Evolutionary conservation across 2,797 vertebrate genomes (phyloP), one percentile per base, ranked within the genome.

Genomic region (Onychomys leucogaster): DNA sequence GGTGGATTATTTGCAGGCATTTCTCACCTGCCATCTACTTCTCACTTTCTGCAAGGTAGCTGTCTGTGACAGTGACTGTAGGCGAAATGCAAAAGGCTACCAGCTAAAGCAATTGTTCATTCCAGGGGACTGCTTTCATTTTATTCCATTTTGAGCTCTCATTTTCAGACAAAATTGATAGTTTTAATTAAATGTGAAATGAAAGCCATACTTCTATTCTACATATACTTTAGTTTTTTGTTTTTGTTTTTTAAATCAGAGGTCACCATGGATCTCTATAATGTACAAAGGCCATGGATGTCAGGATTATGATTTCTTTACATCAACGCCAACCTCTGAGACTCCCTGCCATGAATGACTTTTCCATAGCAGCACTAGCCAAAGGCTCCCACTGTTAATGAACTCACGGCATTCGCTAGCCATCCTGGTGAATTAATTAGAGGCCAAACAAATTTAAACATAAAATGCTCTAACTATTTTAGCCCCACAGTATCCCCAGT

Each of bases 131-230:
- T 19, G 14, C 61, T 95, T 95, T 88, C 80, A 59, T 89, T 82
- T 95, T n/a, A 88, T 46, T 94, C 19, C 59, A 85, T 76, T 92
- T 94, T 77, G 7, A 46, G 29, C 83, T 96, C 82, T 95, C 43
- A 85, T 92, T 94, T 88, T 59, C 55, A 90, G 67, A n/a, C 73
- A 89, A 96, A 96, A 97, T 90, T 43, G 82, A 90, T 94, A 89
- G 87, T 67, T 95, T 96, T 93, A 93, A 97, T 96, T 96, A 97
- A 97, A 80, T 80, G 59, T 86, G 73, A 95, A 97, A 96, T 75
- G n/a, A 95, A 88, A 95, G 52, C 29, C 67, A 81, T 88, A 46
- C 23, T 88, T 96, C 65, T 96, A 12, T 29, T 92, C 37, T 78
- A 29, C 10, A 86, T 14, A 92, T 49, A 76, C 16, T 69, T 59